Percentiles rank a stretch among this genome's conserved stretches.
Evolutionary conservation across 1,140 invertebrate genomes (phyloP).

Genomic region (Stenopsyche tienmushanensis): DNA sequence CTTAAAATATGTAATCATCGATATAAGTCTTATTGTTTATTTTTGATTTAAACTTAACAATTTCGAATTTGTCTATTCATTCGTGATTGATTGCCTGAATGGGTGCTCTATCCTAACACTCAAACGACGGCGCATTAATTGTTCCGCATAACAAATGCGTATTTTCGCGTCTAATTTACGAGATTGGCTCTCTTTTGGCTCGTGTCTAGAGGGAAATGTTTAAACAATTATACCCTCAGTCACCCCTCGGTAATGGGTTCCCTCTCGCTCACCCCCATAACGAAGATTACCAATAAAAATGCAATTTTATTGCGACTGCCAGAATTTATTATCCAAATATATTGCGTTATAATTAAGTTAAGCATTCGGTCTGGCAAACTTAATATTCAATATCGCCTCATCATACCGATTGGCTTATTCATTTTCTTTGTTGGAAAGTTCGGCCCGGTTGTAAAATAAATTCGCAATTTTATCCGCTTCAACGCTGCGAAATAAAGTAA

Average conservation of each 20-base stretch:
- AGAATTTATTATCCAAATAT: constrained; percentile 31
- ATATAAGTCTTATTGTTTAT: no score
- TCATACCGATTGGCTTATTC: neutral
- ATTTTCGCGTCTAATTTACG: constrained; percentile 8
- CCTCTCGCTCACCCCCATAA: constrained; percentile 4
- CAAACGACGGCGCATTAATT: no score
- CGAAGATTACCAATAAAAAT: constrained; percentile 30
- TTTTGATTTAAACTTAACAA: no score
- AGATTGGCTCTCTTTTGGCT: constrained; percentile 20
- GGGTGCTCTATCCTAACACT: no score
- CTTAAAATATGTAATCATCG: no score
- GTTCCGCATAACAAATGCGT: constrained; percentile 4
- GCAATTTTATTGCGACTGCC: constrained; percentile 29
- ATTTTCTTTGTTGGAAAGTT: constrained; percentile 3
- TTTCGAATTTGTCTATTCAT: no score
- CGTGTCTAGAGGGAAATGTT: constrained; percentile 19
- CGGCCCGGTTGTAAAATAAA: neutral
- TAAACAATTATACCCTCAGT: constrained; percentile 22
- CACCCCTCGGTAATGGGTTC: neutral
- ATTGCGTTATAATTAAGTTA: constrained; percentile 31
- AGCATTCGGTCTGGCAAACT: constrained; percentile 20
- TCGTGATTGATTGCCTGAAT: no score
- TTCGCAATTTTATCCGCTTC: neutral
- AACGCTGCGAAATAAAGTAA: no score
- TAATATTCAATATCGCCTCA: constrained; percentile 17